Conservation (phyloP, 2,888 invertebrate species). For the Agrotis segetum region DNA sequence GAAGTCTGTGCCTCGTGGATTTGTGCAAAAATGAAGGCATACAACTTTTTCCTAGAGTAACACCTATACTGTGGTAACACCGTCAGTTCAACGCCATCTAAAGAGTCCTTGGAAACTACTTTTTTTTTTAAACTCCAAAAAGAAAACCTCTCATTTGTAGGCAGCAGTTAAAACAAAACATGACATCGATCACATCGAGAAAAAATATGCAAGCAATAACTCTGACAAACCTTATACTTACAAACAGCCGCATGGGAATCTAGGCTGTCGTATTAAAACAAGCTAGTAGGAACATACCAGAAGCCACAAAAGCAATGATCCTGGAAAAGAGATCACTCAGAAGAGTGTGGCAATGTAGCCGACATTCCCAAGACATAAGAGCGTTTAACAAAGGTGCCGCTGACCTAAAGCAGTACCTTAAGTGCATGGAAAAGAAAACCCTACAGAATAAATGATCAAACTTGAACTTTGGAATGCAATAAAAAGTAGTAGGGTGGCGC, state of each 20-base stretch:
- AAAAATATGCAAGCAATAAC: background rate
- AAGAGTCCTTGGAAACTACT: too few relatives aligned
- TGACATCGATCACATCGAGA: too few relatives aligned
- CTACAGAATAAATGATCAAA: background rate
- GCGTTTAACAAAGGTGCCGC: background rate
- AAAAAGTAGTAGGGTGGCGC: background rate
- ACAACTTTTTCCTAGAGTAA: too few relatives aligned
- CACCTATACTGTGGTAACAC: too few relatives aligned
- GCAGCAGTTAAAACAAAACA: background rate
- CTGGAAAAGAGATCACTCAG: slow-evolving; percentile 1
- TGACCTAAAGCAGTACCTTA: background rate
- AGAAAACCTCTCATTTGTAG: too few relatives aligned
- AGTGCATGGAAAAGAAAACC: background rate
- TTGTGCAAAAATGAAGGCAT: too few relatives aligned
- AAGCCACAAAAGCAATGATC: background rate
- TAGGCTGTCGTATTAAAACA: background rate
- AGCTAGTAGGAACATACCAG: background rate
- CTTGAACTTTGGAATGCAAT: background rate
- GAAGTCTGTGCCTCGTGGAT: too few relatives aligned
- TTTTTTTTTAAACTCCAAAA: too few relatives aligned
- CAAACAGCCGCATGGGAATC: background rate
- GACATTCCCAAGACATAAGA: background rate
- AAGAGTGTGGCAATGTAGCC: background rate
- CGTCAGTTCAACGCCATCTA: too few relatives aligned
- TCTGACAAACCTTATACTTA: background rate